A percentile compares a stretch with the other conserved stretches of the same genome.
Evolutionary conservation across 2,797 vertebrate genomes (phyloP).

Genomic region (Sebastes diaconus): DNA sequence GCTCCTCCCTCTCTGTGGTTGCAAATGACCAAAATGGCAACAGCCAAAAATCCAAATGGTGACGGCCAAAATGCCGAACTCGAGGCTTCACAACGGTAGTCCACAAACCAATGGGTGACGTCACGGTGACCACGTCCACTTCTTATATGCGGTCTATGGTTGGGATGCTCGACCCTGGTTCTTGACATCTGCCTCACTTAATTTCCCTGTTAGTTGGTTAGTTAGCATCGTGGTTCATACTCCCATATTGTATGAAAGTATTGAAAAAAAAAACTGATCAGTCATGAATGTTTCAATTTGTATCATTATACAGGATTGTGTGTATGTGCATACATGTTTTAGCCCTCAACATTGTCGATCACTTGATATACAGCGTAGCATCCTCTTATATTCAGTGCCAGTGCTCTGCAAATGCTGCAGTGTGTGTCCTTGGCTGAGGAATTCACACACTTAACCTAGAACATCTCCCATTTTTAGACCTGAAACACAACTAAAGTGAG

Average conservation of each 20-base stretch:
- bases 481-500: constrained; percentile 31
- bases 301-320: neutral
- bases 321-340: neutral
- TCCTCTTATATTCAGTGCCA: constrained; percentile 16
- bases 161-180: neutral
- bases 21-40: neutral
- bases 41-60: neutral
- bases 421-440: constrained; percentile 59
- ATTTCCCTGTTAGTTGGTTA: neutral
- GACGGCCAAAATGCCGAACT: neutral
- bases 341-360: neutral
- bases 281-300: neutral
- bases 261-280: neutral
- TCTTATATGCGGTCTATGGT: neutral
- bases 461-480: constrained; percentile 47
- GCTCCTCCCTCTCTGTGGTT: neutral
- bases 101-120: too few species aligned
- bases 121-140: too few species aligned
- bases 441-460: constrained; percentile 55
- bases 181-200: neutral
- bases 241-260: neutral
- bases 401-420: constrained; percentile 51
- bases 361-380: neutral
- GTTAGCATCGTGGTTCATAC: neutral
- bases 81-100: too few species aligned